A percentile compares a stretch with the other conserved stretches of the same genome.
Conservation (phyloP, 1,140 invertebrate species). For the Drosophila rufa region DNA sequence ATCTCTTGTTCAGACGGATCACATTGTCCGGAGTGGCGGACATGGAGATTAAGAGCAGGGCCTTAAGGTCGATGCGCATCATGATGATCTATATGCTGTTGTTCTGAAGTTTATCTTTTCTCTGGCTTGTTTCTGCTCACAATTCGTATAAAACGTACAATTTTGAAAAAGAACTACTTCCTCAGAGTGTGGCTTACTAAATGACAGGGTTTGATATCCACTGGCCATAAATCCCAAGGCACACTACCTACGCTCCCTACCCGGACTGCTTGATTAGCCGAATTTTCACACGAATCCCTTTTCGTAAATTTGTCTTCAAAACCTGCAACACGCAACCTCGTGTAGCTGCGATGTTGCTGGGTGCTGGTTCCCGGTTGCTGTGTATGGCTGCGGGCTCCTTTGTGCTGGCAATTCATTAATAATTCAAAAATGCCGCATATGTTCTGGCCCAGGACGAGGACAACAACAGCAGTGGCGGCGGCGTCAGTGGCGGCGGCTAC, state of each 20-base stretch:
- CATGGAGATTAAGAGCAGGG: slow-evolving; percentile 33
- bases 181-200: background rate
- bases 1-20: slow-evolving; percentile 7
- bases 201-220: background rate
- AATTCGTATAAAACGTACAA: slow-evolving; percentile 28
- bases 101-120: no score
- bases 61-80: slow-evolving; percentile 50
- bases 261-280: slow-evolving; percentile 1
- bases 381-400: slow-evolving; percentile 66
- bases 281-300: slow-evolving; percentile 69
- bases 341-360: slow-evolving; percentile 28
- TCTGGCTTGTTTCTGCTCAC: slow-evolving; percentile 1
- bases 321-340: slow-evolving; percentile 54
- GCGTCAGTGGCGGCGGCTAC: slow-evolving; percentile 10
- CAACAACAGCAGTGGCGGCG: slow-evolving; percentile 9
- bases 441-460: slow-evolving; percentile 44
- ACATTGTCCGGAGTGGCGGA: background rate
- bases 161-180: slow-evolving; percentile 23
- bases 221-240: slow-evolving; percentile 1
- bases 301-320: slow-evolving; percentile 27
- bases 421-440: slow-evolving; percentile 77
- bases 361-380: slow-evolving; percentile 5
- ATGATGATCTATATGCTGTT: slow-evolving; percentile 23
- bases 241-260: background rate
- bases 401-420: slow-evolving; percentile 76